A percentile compares a stretch with the other conserved stretches of the same genome.
These are phyloP conservation scores for Temnothorax longispinosus DNA, from an alignment of 1,140 invertebrate species.

Conservation along the genomic window DNA sequence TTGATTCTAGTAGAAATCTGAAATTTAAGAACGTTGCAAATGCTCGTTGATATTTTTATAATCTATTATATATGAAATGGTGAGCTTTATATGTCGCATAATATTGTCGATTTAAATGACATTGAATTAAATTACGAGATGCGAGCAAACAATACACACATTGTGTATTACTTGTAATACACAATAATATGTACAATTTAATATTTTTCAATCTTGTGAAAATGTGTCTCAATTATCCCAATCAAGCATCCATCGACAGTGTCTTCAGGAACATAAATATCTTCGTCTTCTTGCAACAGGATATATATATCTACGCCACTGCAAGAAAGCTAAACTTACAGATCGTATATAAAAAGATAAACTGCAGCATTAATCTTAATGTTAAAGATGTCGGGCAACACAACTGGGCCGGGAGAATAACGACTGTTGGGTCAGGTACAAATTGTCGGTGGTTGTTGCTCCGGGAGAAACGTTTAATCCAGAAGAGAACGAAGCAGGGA, in stretches of 20 bases:
- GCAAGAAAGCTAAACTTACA: slow-evolving; percentile 30
- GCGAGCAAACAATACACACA: too few relatives aligned
- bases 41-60: neutral
- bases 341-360: slow-evolving; percentile 50
- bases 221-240: neutral
- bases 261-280: neutral
- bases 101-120: neutral
- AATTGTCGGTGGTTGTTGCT: slow-evolving; percentile 11
- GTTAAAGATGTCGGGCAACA: slow-evolving; percentile 42
- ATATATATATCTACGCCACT: neutral
- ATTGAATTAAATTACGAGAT: neutral
- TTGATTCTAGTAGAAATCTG: neutral
- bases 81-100: neutral
- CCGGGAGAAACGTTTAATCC: slow-evolving; percentile 26
- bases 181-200: neutral
- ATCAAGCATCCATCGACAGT: neutral
- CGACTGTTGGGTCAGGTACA: slow-evolving; percentile 41
- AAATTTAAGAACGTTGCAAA: neutral
- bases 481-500: slow-evolving; percentile 28
- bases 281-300: neutral
- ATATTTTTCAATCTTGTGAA: neutral
- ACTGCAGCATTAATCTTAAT: slow-evolving; percentile 46
- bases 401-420: slow-evolving; percentile 34
- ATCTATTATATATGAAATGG: neutral
- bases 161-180: too few relatives aligned